Evolutionary conservation across 2,797 vertebrate genomes (phyloP), one percentile per base, ranked within the genome.

Genomic region (Danio jaintianensis): DNA sequence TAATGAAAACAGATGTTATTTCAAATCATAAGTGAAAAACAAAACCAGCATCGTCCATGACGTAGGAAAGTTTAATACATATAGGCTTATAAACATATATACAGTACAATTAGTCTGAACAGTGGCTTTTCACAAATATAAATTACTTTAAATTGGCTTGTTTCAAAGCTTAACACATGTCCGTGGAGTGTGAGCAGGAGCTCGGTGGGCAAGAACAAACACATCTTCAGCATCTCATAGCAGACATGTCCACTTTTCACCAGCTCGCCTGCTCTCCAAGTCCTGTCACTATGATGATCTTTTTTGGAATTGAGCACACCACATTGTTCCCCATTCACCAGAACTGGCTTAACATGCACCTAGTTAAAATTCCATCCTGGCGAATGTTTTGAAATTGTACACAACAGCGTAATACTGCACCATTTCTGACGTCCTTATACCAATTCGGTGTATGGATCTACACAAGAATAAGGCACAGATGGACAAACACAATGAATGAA

Each of bases 41-140:
- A 69, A 83, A 67, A 38, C 62, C 61, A n/a, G 10, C 16, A 72
- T 48, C 11, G 48, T 83, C 85, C 93, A 93, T 95, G 95, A 95
- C 92, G 96, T 98, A 98, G 96, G 96, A 98, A 98, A 98, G 95
- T 97, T 97, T 98, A 97, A 97, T 99, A 97, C 96, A 97, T 97
- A 97, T 96, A 95, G 93, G 91, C 93, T 87, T 96, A 96, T 96
- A 97, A 98, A 98, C 96, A 97, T 93, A 98, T 98, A 95, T 97
- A 98, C 97, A 98, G 92, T 93, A 95, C 93, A 95, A 96, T 94
- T 95, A 92, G 95, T 94, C 93, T 94, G 89, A 94, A 96, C 94
- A 96, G 96, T 97, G 95, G 95, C 94, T 94, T 94, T 93, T 94
- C 95, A 97, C 96, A 98, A 98, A 97, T 98, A 98, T 98, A 98